Conservation (phyloP, 2,113 vertebrate species). For the Oncorhynchus gorbuscha region DNA sequence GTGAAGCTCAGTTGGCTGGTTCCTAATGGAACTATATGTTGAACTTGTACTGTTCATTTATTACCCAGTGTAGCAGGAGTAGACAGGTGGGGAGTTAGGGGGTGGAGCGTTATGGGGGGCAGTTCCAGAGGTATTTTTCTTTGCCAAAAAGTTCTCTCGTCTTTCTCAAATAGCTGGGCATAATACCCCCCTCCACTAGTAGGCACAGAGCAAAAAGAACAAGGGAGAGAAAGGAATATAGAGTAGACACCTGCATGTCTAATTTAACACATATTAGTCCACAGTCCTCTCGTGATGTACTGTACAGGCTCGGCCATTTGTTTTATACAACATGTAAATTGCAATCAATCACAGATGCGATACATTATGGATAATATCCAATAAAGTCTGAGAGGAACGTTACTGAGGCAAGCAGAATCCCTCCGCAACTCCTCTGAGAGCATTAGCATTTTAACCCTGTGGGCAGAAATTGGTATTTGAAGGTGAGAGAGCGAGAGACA, state of each 20-base stretch:
- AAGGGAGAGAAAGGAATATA: slow-evolving; percentile 32
- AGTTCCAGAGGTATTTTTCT: slow-evolving; percentile 74
- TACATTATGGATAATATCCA: slow-evolving; percentile 57
- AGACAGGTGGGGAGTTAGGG: not conserved
- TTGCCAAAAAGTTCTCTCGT: slow-evolving; percentile 72
- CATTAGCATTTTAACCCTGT: slow-evolving; percentile 68
- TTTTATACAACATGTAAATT: slow-evolving; percentile 52
- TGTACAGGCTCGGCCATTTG: slow-evolving; percentile 27
- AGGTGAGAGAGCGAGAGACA: slow-evolving; percentile 32
- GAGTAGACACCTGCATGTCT: slow-evolving; percentile 59
- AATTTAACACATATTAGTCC: slow-evolving; percentile 40
- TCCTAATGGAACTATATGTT: too few relatives aligned
- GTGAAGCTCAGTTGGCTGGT: too few relatives aligned
- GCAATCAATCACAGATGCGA: slow-evolving; percentile 37
- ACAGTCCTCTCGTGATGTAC: slow-evolving; percentile 32
- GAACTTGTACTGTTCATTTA: too few relatives aligned
- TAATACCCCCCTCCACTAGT: slow-evolving; percentile 61
- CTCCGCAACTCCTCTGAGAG: slow-evolving; percentile 59
- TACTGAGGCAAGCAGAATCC: slow-evolving; percentile 67
- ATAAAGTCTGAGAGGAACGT: slow-evolving; percentile 44
- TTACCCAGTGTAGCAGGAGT: too few relatives aligned
- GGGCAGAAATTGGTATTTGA: slow-evolving; percentile 25
- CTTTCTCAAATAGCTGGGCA: slow-evolving; percentile 75
- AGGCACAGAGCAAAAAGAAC: slow-evolving; percentile 36
- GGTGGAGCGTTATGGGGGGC: slow-evolving; percentile 27